Conservation (phyloP, 2,888 invertebrate species). For the Thelaira solivaga region DNA sequence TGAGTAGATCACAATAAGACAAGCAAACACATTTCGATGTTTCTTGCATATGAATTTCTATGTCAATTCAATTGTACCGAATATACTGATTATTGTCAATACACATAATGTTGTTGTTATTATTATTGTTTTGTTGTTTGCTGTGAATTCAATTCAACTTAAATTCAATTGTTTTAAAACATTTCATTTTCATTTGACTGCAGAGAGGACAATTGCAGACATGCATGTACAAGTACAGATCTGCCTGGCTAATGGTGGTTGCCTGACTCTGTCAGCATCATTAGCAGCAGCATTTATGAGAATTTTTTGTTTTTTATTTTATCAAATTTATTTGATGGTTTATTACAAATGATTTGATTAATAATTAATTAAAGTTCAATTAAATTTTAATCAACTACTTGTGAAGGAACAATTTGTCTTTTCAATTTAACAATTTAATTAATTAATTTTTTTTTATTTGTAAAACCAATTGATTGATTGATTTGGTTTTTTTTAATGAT, state of each 20-base stretch:
- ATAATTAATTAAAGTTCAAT: slow-evolving; percentile 44
- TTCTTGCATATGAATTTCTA: slow-evolving; percentile 15
- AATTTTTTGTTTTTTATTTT: slow-evolving; percentile 33
- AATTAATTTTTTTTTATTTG: slow-evolving; percentile 1
- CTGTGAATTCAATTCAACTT: slow-evolving; percentile 17
- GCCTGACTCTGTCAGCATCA: not conserved
- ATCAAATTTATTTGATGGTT: slow-evolving; percentile 26
- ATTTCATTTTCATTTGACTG: slow-evolving; percentile 45
- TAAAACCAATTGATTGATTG: slow-evolving; percentile 9
- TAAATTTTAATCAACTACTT: slow-evolving; percentile 24
- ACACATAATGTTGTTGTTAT: not conserved
- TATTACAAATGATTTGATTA: slow-evolving; percentile 35
- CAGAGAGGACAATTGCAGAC: slow-evolving; percentile 1
- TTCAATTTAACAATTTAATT: slow-evolving; percentile 7
- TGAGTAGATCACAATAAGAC: slow-evolving; percentile 40
- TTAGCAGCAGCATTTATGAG: slow-evolving; percentile 5
- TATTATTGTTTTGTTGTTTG: not conserved
- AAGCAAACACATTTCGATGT: slow-evolving; percentile 7
- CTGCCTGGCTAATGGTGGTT: not conserved
- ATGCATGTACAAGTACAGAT: not conserved
- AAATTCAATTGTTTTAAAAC: slow-evolving; percentile 44
- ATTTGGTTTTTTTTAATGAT: not conserved
- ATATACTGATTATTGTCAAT: slow-evolving; percentile 7
- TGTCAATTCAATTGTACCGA: slow-evolving; percentile 32
- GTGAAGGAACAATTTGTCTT: slow-evolving; percentile 54